These are phyloP conservation scores for Hoplostethus atlanticus DNA, from an alignment of 2,797 vertebrate genomes.

Conservation along the genomic window DNA sequence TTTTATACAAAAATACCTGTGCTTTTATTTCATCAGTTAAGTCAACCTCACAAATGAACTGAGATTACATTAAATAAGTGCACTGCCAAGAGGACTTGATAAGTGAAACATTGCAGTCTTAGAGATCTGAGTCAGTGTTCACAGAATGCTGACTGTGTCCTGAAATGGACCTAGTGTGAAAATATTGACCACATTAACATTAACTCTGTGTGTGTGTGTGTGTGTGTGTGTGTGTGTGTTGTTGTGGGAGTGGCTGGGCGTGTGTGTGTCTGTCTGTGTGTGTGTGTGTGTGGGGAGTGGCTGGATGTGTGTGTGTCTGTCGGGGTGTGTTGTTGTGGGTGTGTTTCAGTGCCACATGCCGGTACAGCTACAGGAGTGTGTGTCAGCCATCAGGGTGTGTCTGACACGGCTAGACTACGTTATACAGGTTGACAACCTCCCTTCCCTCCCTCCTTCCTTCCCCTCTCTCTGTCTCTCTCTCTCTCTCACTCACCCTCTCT, in stretches of 20 bases:
- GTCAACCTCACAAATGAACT: too few relatives aligned
- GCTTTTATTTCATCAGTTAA: too few relatives aligned
- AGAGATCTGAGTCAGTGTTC: too few relatives aligned
- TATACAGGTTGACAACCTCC: constrained; percentile 59
- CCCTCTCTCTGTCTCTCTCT: not conserved
- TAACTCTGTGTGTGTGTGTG: constrained; percentile 20
- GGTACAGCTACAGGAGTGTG: constrained; percentile 68
- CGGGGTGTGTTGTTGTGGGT: too few relatives aligned
- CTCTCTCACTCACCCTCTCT: not conserved
- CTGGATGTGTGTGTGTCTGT: not conserved
- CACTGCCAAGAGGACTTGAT: too few relatives aligned
- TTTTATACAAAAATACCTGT: too few relatives aligned
- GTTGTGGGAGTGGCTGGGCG: too few relatives aligned
- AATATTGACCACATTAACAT: constrained; percentile 6
- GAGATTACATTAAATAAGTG: too few relatives aligned
- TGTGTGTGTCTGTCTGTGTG: constrained; percentile 3
- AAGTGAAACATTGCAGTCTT: too few relatives aligned
- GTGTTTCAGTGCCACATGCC: constrained; percentile 59
- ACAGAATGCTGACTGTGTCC: not conserved
- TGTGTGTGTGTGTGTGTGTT: constrained; percentile 15
- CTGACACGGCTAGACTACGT: constrained; percentile 63
- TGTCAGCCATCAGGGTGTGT: constrained; percentile 72
- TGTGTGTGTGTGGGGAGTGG: not conserved
- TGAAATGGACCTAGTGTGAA: not conserved
- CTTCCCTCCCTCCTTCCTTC: not conserved